Base-by-base conservation (phyloP, 2,797 vertebrate genomes). In the Danio aesculapii region DNA sequence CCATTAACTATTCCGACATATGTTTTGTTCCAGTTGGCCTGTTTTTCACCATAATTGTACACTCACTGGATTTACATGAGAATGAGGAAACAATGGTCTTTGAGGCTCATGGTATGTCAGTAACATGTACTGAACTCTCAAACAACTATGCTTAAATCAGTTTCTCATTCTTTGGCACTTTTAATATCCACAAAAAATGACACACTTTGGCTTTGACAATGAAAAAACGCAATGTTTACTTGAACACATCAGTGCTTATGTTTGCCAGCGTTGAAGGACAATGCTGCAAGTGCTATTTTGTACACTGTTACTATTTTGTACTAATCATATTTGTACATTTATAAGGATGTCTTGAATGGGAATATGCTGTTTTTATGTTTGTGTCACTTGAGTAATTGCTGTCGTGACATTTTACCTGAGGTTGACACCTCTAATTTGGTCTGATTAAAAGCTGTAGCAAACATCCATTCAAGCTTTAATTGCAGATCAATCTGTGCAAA, bases 211-310 rank as follows among this genome's bases (percentile, higher is more conserved):
- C 19, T 68, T 77, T 57, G 11, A 39, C 47, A 77, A 58, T 39
- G 4, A 55, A 11, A 8, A 57, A 57, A 9, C 2, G 9, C 17
- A 10, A n/a, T 77, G 16, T 59, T 77, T 59, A 77, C 64, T 59
- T 69, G 53, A 77, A 68, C 49, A 16, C 44, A 49, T 78, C 59
- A 52, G 47, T 52, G 39, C 39, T 53, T 44, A 71, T 11, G 8
- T 13, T 53, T 53, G 13, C 67, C 57, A 70, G 57, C 70, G 46
- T 71, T 70, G 39, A 71, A 72, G 67, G 12, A 43, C 59, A 70
- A 58, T 78, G 16, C 64, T 78, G 11, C 21, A 77, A 77, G 6
- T 7, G 41, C 43, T 44, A 17, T 30, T 66, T 66, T 39, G 55
- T n/a, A 66, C 50, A 66, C n/a, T 77, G 16, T 55, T 16, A 52